phyloP scores from a whole-genome alignment of 1,140 invertebrate species.

The Platyscapa corneri region DNA sequence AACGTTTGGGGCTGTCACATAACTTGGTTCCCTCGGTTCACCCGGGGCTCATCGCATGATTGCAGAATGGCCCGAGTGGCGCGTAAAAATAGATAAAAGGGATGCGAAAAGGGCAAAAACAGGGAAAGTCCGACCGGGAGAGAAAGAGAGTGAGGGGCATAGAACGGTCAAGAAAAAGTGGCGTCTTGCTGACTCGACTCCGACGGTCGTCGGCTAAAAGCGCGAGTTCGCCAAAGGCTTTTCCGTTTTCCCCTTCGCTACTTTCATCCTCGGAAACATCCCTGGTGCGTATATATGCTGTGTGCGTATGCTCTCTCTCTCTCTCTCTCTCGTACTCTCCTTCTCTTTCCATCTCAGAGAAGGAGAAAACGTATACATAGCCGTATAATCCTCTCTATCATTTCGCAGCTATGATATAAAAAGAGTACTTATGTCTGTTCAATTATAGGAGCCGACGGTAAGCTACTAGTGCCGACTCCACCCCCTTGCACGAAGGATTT shows the following conservation, averaged over 20 bases:
- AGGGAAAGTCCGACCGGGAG: neutral
- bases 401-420: conserved; percentile 40
- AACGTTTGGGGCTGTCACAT: conserved; percentile 7
- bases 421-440: conserved; percentile 47
- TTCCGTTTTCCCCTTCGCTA: neutral
- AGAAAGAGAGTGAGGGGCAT: neutral
- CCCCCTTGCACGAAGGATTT: neutral
- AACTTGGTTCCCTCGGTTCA: conserved; percentile 8
- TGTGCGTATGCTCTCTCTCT: neutral
- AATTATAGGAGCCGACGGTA: conserved; percentile 38
- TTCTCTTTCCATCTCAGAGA: too few species aligned
- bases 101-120: conserved; percentile 4
- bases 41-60: neutral
- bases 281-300: neutral
- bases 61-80: conserved; percentile 9
- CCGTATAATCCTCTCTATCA: conserved; percentile 38
- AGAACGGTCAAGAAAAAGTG: conserved; percentile 27
- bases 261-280: conserved; percentile 11
- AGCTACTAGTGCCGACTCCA: conserved; percentile 13
- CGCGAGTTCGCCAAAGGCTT: conserved; percentile 1
- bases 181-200: conserved; percentile 37
- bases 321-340: too few species aligned
- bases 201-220: neutral
- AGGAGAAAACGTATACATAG: conserved; percentile 1
- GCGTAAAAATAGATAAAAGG: conserved; percentile 33